Conservation (phyloP, 64 coral and sea anemone genomes). For the Montipora cactus region DNA sequence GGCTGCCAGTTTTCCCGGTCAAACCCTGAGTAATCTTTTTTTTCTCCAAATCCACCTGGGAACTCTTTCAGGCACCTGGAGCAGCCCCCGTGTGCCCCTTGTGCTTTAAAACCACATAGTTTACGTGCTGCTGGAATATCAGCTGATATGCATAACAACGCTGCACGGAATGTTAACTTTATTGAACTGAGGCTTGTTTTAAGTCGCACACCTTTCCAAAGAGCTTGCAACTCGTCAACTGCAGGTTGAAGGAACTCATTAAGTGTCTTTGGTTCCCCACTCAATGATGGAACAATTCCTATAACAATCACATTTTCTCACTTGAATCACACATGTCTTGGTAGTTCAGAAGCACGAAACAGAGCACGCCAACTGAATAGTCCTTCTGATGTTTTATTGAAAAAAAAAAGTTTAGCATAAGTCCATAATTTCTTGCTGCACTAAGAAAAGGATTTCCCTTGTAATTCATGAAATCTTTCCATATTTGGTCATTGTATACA, state of each 20-base stretch:
- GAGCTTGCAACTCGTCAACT: not conserved
- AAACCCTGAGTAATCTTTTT: constrained; percentile 39
- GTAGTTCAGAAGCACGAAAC: not conserved
- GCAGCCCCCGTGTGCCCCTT: not conserved
- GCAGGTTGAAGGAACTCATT: not conserved
- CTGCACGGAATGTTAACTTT: not conserved
- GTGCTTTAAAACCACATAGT: not conserved
- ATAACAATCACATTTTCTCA: not conserved
- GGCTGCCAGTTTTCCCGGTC: constrained; percentile 2
- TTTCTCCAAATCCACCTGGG: no score
- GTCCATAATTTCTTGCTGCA: constrained; percentile 5
- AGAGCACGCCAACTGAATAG: constrained; percentile 30
- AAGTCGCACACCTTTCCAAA: not conserved
- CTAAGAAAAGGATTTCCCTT: constrained; percentile 10
- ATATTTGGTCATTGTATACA: constrained; percentile 53
- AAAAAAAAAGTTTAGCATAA: constrained; percentile 52
- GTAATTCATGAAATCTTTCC: constrained; percentile 26
- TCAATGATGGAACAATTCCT: not conserved
- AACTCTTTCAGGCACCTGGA: no score
- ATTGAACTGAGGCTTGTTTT: not conserved
- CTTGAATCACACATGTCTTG: not conserved
- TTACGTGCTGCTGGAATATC: not conserved
- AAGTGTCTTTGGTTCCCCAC: not conserved
- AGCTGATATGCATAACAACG: not conserved
- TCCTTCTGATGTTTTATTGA: constrained; percentile 41